Evolutionary conservation across 2,797 vertebrate species (phyloP).

Genomic region (Nyctalus aviator): DNA sequence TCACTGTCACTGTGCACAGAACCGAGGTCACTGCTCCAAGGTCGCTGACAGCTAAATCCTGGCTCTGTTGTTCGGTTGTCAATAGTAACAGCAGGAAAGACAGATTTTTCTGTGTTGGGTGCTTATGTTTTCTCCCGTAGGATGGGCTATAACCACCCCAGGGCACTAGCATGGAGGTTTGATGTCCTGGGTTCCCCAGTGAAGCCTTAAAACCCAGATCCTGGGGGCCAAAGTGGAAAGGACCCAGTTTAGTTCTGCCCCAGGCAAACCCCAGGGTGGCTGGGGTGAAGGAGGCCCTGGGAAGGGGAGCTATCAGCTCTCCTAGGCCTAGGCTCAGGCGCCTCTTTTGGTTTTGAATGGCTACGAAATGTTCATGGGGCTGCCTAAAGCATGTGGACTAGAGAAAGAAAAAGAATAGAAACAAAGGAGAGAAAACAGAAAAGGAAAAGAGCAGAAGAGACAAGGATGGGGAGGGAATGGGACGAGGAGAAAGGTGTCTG

Average conservation of each 20-base stretch:
- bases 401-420: neutral
- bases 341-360: slow-evolving; percentile 6
- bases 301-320: neutral
- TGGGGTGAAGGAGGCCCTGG: neutral
- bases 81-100: neutral
- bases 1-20: slow-evolving; percentile 25
- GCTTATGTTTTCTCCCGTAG: neutral
- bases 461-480: neutral
- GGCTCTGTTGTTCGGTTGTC: slow-evolving; percentile 22
- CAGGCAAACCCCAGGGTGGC: neutral
- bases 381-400: neutral
- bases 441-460: neutral
- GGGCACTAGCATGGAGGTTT: neutral
- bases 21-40: neutral
- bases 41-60: slow-evolving; percentile 14
- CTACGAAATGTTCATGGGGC: neutral
- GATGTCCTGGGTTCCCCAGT: neutral
- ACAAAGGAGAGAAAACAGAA: neutral
- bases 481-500: neutral
- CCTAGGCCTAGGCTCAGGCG: neutral
- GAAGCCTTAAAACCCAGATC: neutral
- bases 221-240: neutral
- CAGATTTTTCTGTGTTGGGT: slow-evolving; percentile 1
- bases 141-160: neutral
- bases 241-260: neutral